These are phyloP conservation scores for Mesorhabditis sp. DNA, from an alignment of 2,888 invertebrate genomes.

Conservation along the genomic window DNA sequence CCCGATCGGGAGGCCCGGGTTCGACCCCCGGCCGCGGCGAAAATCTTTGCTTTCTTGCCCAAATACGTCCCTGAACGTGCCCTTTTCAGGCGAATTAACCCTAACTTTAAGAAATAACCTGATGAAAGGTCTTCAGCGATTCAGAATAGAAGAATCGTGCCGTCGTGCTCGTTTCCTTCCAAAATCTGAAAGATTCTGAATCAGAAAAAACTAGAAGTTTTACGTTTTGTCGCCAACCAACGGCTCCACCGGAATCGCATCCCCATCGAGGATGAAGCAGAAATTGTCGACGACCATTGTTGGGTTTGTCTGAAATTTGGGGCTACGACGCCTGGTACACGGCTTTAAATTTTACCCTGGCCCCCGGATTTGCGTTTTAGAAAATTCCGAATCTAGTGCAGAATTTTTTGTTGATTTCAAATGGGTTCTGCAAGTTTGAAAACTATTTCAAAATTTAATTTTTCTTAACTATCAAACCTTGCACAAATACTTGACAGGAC, in stretches of 20 bases:
- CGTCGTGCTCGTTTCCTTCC: conserved; percentile 50
- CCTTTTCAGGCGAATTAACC: too few species aligned
- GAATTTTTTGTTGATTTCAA: conserved; percentile 14
- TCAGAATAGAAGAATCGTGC: conserved; percentile 50
- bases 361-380: conserved; percentile 19
- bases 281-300: conserved; percentile 45
- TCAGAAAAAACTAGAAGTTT: not conserved
- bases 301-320: conserved; percentile 28
- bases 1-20: too few species aligned
- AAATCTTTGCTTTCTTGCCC: too few species aligned
- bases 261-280: conserved; percentile 48
- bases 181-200: conserved; percentile 15
- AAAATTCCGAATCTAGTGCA: conserved; percentile 18
- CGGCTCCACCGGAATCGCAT: conserved; percentile 16
- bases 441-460: not conserved
- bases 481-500: conserved; percentile 44
- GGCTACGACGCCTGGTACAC: not conserved
- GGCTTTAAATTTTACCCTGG: conserved; percentile 20
- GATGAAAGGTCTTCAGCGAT: conserved; percentile 39
- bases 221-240: not conserved
- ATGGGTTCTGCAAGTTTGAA: not conserved
- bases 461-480: conserved; percentile 23
- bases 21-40: too few species aligned
- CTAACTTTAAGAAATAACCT: conserved; percentile 12
- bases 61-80: too few species aligned